Conservation (phyloP, 1,140 invertebrate genomes). For the Nasonia longicornis region DNA sequence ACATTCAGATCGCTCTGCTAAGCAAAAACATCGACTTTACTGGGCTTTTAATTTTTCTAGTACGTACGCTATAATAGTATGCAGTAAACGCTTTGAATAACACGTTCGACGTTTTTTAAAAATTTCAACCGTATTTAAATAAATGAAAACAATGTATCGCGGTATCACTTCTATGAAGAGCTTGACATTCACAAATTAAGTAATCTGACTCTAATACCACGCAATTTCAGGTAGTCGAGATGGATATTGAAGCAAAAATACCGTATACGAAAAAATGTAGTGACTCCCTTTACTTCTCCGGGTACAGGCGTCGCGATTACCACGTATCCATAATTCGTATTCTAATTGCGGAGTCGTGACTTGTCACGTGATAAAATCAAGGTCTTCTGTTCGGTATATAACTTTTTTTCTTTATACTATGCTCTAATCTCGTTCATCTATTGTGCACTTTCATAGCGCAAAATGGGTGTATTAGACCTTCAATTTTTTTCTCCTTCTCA, state of each 20-base stretch:
- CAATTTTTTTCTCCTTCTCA: slow-evolving; percentile 23
- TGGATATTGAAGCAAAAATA: slow-evolving; percentile 22
- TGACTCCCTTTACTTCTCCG: background rate
- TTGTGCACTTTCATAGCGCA: slow-evolving; percentile 37
- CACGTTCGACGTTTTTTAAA: background rate
- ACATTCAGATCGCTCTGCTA: background rate
- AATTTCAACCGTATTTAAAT: too few relatives aligned
- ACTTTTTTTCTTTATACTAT: slow-evolving; percentile 14
- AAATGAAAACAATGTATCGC: too few relatives aligned
- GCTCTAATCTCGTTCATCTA: slow-evolving; percentile 36
- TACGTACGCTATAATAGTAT: background rate
- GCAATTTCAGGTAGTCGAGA: slow-evolving; percentile 5
- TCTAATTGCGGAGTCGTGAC: slow-evolving; percentile 46
- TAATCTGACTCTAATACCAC: slow-evolving; percentile 36
- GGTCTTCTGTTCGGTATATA: slow-evolving; percentile 37
- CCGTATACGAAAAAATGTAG: background rate
- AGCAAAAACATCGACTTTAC: background rate
- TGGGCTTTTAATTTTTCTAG: background rate
- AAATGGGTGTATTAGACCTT: slow-evolving; percentile 43
- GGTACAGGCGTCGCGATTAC: slow-evolving; percentile 18
- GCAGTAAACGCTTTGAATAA: background rate
- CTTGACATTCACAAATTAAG: slow-evolving; percentile 25
- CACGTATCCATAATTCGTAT: slow-evolving; percentile 41
- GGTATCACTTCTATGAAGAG: background rate
- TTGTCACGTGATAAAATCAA: slow-evolving; percentile 49